Evolutionary conservation across 2,797 vertebrate genomes (phyloP).

Genomic region (Moxostoma hubbsi): DNA sequence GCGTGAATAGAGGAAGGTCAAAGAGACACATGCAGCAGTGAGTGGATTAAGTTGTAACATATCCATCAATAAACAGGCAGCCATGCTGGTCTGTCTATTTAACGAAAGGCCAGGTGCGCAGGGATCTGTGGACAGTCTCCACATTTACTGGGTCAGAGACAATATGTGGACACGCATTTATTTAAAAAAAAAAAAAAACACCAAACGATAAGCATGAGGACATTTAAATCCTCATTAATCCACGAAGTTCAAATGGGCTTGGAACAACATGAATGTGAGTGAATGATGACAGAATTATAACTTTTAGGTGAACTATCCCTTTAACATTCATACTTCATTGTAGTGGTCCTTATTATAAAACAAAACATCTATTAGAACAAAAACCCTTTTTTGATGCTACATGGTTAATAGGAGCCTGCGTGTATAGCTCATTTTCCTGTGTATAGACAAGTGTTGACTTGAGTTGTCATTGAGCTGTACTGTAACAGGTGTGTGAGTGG

Average conservation of each 20-base stretch:
- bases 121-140: conserved; percentile 48
- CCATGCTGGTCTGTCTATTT: conserved; percentile 66
- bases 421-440: conserved; percentile 30
- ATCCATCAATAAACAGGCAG: conserved; percentile 73
- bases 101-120: conserved; percentile 60
- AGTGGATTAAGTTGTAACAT: conserved; percentile 74
- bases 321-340: too few species aligned
- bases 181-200: too few species aligned
- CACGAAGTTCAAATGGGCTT: too few species aligned
- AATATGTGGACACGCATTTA: conserved; percentile 31
- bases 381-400: neutral
- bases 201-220: neutral
- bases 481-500: conserved; percentile 65
- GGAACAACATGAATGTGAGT: too few species aligned
- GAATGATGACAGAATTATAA: too few species aligned
- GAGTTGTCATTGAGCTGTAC: conserved; percentile 42
- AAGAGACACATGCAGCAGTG: conserved; percentile 63
- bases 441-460: conserved; percentile 33
- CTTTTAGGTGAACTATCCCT: too few species aligned
- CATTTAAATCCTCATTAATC: neutral
- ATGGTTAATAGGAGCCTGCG: conserved; percentile 1
- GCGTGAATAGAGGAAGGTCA: conserved; percentile 77
- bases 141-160: conserved; percentile 27
- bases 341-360: too few species aligned
- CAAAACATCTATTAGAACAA: neutral